Evolutionary conservation across 2,797 vertebrate genomes (phyloP).

Genomic region (Acestrorhynchus altus): DNA sequence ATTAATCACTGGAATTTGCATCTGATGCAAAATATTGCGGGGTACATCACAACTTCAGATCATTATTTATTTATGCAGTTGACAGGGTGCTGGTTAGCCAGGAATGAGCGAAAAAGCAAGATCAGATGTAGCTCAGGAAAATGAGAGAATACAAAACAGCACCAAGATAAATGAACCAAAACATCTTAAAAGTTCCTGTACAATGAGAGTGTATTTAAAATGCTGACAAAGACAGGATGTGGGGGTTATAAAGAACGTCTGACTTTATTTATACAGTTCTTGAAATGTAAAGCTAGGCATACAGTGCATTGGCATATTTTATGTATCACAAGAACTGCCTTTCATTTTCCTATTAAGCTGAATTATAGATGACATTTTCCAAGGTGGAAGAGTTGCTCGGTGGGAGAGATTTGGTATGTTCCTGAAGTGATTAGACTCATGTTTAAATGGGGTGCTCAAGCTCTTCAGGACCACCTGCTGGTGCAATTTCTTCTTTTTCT

Average conservation of each 20-base stretch:
- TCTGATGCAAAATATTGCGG: constrained; percentile 63
- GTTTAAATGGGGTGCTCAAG: background rate
- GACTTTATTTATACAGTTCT: background rate
- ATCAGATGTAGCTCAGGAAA: background rate
- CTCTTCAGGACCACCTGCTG: background rate
- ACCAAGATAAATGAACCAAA: constrained; percentile 12
- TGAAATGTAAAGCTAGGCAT: background rate
- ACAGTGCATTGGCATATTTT: constrained; percentile 15
- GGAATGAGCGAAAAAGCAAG: constrained; percentile 16
- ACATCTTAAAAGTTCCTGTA: background rate
- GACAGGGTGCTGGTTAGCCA: constrained; percentile 56
- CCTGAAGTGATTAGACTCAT: background rate
- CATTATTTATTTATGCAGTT: constrained; percentile 67
- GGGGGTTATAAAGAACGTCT: background rate
- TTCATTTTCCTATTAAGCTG: constrained; percentile 9
- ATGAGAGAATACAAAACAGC: constrained; percentile 4
- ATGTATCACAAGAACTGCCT: constrained; percentile 16
- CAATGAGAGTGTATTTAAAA: background rate
- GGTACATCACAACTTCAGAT: constrained; percentile 71
- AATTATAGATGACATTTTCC: constrained; percentile 3
- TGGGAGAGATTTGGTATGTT: background rate
- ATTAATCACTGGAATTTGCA: constrained; percentile 77
- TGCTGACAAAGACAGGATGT: background rate
- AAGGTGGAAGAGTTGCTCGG: constrained; percentile 1
- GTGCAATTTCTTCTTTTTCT: background rate